A percentile compares a stretch with the other conserved stretches of the same genome.
Conservation (phyloP, 2,113 vertebrate genomes). For the Ploceus nigricollis region DNA sequence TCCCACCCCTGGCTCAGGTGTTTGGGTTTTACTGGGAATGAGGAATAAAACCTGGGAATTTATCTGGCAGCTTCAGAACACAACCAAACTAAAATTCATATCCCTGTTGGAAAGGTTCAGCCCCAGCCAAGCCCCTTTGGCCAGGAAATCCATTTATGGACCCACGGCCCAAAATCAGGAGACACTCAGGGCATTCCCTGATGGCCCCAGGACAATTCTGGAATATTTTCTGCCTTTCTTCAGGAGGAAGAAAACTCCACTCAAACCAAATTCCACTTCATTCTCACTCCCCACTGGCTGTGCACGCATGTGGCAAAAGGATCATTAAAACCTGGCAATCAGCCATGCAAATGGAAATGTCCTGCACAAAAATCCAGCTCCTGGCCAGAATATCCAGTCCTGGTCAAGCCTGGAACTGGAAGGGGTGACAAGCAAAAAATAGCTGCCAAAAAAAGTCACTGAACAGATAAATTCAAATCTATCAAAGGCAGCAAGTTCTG, state of each 20-base stretch:
- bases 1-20: accelerated
- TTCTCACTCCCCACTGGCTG: background rate
- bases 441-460: background rate
- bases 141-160: background rate
- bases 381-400: background rate
- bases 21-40: background rate
- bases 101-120: background rate
- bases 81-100: accelerated
- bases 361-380: background rate
- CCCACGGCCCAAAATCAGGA: background rate
- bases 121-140: background rate
- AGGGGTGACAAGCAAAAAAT: background rate
- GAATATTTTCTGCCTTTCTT: background rate
- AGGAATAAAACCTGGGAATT: background rate
- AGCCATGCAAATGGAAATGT: background rate
- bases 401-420: background rate
- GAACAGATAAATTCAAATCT: background rate
- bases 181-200: background rate
- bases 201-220: background rate
- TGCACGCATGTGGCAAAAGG: background rate
- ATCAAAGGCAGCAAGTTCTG: background rate
- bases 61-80: background rate
- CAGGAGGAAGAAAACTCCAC: background rate
- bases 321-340: background rate
- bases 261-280: background rate